phyloP scores from a whole-genome alignment of 2,113 vertebrate genomes.

The Pelusios castaneus region DNA sequence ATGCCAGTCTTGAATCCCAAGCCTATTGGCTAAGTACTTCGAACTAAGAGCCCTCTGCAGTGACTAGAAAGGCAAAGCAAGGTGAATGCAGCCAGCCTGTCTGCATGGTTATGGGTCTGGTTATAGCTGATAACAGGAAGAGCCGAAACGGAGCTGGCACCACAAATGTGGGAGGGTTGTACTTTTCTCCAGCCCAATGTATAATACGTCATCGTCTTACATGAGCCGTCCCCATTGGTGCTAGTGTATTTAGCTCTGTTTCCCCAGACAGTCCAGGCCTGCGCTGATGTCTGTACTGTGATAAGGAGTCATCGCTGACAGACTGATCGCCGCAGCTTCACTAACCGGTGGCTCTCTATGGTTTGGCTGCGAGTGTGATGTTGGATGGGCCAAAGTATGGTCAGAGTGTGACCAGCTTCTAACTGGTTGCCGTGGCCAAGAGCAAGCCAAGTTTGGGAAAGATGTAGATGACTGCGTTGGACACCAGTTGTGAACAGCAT shows the following conservation, averaged over 20 bases:
- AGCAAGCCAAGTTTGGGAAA: not conserved
- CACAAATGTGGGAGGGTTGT: too few species aligned
- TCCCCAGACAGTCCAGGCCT: not conserved
- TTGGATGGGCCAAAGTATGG: not conserved
- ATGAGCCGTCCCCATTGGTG: not conserved
- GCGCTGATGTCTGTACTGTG: not conserved
- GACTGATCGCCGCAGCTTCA: not conserved
- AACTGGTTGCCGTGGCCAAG: not conserved
- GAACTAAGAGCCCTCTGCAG: not conserved
- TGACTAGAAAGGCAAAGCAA: not conserved
- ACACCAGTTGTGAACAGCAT: rapidly evolving
- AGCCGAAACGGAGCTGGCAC: too few species aligned
- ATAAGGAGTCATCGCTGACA: not conserved
- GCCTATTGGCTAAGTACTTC: not conserved
- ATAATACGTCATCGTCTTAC: not conserved
- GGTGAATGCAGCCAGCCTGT: not conserved
- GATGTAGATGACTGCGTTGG: not conserved
- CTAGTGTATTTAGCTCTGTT: not conserved
- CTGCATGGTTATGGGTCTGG: not conserved
- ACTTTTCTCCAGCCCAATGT: too few species aligned
- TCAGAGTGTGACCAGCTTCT: not conserved
- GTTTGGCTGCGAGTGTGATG: rapidly evolving
- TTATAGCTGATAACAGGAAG: not conserved
- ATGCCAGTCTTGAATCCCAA: not conserved
- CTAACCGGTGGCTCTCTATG: rapidly evolving